phyloP scores from a whole-genome alignment of 2,888 invertebrate genomes.

The Ophion slaviceki region DNA sequence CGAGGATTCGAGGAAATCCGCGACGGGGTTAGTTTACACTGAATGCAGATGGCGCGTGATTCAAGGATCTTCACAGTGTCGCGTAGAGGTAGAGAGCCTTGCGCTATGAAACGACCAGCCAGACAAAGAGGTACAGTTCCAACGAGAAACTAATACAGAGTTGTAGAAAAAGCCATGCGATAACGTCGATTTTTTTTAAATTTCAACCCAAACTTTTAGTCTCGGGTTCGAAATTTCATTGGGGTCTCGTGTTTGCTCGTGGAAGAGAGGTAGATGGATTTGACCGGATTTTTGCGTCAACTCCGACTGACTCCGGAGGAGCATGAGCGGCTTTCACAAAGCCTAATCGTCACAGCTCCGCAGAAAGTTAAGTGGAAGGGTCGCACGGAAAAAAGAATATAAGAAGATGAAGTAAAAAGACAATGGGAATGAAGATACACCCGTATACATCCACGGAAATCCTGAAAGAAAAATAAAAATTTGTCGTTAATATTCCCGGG shows the following conservation, averaged over 20 bases:
- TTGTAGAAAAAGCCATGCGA: not conserved
- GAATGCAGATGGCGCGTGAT: conserved; percentile 61
- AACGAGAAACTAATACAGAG: conserved; percentile 9
- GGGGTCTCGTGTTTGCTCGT: conserved; percentile 15
- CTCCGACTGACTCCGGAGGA: not conserved
- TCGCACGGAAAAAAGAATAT: not conserved
- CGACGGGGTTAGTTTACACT: not conserved
- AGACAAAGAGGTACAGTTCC: conserved; percentile 48
- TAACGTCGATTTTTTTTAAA: not conserved
- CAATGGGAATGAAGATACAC: not conserved
- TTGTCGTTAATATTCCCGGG: not conserved
- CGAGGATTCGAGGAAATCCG: not conserved
- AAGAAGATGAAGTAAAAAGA: conserved; percentile 18
- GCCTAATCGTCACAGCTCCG: conserved; percentile 15
- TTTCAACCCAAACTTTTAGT: not conserved
- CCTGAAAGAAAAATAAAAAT: conserved; percentile 2
- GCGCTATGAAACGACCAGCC: not conserved
- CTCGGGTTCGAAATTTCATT: not conserved
- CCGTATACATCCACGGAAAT: not conserved
- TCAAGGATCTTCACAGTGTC: conserved; percentile 52
- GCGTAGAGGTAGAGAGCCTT: conserved; percentile 36
- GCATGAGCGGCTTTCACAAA: not conserved
- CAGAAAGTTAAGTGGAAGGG: not conserved
- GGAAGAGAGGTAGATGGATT: not conserved
- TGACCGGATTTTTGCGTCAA: conserved; percentile 27